phyloP scores from a whole-genome alignment of 2,797 vertebrate genomes.

The Myiothlypis chrysogaster region DNA sequence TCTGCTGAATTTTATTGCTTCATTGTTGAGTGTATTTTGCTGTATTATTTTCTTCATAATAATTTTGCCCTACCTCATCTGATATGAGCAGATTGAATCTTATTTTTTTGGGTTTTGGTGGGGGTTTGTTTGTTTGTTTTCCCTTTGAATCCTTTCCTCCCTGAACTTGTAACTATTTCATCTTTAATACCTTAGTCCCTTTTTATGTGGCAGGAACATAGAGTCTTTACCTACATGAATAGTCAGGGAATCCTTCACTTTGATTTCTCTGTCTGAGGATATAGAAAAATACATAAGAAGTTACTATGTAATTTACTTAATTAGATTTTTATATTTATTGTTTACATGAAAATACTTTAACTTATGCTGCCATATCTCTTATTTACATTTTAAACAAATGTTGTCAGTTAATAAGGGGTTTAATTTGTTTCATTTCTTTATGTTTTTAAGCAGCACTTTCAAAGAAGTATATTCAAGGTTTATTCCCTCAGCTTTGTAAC shows the following conservation, averaged over 20 bases:
- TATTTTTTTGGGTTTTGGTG: neutral
- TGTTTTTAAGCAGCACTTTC: neutral
- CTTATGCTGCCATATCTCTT: neutral
- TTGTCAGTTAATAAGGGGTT: neutral
- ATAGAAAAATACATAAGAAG: neutral
- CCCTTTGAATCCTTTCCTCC: neutral
- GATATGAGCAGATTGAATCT: neutral
- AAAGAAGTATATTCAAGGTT: neutral
- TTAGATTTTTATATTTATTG: neutral
- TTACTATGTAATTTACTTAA: neutral
- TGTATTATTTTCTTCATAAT: neutral
- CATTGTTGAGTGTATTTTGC: neutral
- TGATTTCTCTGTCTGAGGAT: neutral
- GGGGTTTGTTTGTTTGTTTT: neutral
- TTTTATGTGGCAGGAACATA: neutral
- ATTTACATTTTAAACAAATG: neutral
- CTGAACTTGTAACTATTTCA: neutral
- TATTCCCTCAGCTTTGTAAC: neutral
- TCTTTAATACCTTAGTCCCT: neutral
- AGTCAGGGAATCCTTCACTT: neutral
- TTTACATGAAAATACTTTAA: neutral
- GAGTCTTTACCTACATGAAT: neutral
- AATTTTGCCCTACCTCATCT: neutral
- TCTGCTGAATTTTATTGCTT: neutral
- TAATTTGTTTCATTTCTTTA: neutral